Base-by-base conservation (phyloP, 2,113 vertebrate species). In the Eolophus roseicapilla region DNA sequence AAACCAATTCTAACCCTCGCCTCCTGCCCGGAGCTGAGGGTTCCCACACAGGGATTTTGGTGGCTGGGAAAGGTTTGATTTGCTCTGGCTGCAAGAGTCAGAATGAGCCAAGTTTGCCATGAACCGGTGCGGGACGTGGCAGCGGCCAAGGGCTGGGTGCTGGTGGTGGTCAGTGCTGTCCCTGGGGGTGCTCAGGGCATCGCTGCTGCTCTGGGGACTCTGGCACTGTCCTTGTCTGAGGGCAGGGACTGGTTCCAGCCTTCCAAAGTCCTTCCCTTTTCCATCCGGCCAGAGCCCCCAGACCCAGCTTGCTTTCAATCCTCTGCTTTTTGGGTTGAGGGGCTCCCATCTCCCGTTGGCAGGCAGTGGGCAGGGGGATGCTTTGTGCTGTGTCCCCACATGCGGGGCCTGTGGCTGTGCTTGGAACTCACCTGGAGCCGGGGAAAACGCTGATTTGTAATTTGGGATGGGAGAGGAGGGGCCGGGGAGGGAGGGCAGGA, bases 311-410 rank as follows among this genome's bases (percentile, higher is more conserved):
- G n/a, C 33, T 65, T 44, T 15, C 25, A 64, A 49, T 4, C 52
- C 43, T n/a, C 67, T 10, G 14, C 15, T 43, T 11, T 15, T 21
- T 2, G 6, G 25, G 17, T 3, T 25, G 8, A 8, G 53, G 49
- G 25, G 46, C 6, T 57, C 33, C 28, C 5, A 29, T 21, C 47
- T 35, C 31, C 23, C 10, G 0, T 5, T 17, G 20, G 47, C 37
- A 10, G 52, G 33, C 2, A 5, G 14, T 14, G 86, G 47, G 65
- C 6, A 31, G 39, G 31, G 46, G 19, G 50, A 37, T 39, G 37
- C 50, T 31, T 37, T 17, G 0, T 1, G 6, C 18, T 0, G 0
- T 6, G 20, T 19, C 9, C 47, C 3, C 8, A 9, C 27, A 7
- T 16, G 10, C 3, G 13, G 33, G 47, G 39, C 23, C 3, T 47